These are phyloP conservation scores for Halichondria panicea DNA, from an alignment of 37 sponge, comb jelly and placozoan genomes.

Conservation along the genomic window DNA sequence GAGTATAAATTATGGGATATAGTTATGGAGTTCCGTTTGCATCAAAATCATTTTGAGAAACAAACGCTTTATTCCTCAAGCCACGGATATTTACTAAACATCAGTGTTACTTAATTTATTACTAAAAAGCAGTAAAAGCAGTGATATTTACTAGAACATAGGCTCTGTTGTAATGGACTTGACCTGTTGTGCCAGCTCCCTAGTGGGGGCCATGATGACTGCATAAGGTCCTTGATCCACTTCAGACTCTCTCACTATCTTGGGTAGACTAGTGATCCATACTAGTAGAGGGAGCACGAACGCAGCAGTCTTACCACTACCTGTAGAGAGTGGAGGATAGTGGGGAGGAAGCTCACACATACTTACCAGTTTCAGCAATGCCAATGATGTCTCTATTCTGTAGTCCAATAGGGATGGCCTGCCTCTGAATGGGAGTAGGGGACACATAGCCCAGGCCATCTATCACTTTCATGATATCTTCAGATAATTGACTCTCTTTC, in stretches of 20 bases:
- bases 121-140: background rate
- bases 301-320: constrained; percentile 98
- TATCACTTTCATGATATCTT: constrained; percentile 78
- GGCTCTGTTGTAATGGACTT: no score
- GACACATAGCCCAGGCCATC: constrained; percentile 75
- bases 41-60: no score
- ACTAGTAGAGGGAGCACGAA: constrained; percentile 95
- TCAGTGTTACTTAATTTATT: background rate
- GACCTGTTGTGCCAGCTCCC: constrained; percentile 96
- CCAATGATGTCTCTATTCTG: constrained; percentile 99
- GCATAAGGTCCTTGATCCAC: constrained; percentile 96
- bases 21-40: background rate
- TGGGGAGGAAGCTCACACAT: background rate
- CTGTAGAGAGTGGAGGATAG: constrained; percentile 26
- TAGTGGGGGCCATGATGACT: constrained; percentile 95
- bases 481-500: constrained; percentile 77
- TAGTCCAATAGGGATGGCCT: constrained; percentile 96
- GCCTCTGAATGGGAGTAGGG: constrained; percentile 97
- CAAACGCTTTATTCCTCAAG: no score
- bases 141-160: background rate
- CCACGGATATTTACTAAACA: no score
- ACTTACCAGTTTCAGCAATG: constrained; percentile 93
- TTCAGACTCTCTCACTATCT: constrained; percentile 85
- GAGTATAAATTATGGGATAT: background rate
- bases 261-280: constrained; percentile 93